Evolutionary conservation across 2,797 vertebrate genomes (phyloP).

Genomic region (Squalus acanthias): DNA sequence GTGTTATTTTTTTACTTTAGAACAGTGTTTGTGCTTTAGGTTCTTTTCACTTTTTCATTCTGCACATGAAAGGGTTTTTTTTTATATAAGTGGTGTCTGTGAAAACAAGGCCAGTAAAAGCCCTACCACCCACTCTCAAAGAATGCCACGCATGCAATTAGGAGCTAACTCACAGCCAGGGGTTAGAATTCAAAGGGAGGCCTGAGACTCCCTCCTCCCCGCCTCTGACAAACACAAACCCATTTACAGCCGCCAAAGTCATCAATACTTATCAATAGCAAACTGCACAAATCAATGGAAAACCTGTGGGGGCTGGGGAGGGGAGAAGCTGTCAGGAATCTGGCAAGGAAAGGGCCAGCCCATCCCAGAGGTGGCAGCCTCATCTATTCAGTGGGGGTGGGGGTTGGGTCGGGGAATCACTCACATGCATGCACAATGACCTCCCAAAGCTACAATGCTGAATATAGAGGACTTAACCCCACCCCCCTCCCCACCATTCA

Average conservation of each 20-base stretch:
- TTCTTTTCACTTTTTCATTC: background rate
- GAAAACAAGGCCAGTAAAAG: slow-evolving; percentile 55
- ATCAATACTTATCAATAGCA: slow-evolving; percentile 74
- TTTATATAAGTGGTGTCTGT: slow-evolving; percentile 39
- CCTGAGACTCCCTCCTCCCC: slow-evolving; percentile 38
- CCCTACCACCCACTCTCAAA: slow-evolving; percentile 80
- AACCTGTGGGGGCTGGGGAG: background rate
- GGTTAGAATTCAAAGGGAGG: slow-evolving; percentile 56
- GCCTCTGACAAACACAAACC: slow-evolving; percentile 63
- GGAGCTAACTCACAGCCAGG: slow-evolving; percentile 63
- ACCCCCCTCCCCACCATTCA: background rate
- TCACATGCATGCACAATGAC: background rate
- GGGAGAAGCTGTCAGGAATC: background rate
- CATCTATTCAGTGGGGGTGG: background rate
- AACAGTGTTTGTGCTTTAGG: background rate
- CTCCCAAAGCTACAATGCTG: background rate
- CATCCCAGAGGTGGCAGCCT: background rate
- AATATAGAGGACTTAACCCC: background rate
- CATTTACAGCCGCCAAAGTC: slow-evolving; percentile 70
- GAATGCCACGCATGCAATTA: slow-evolving; percentile 82
- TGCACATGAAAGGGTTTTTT: slow-evolving; percentile 60
- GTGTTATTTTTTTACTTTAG: background rate
- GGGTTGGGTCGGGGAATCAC: background rate
- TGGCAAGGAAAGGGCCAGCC: background rate
- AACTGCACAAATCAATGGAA: background rate